Percentiles rank a stretch among this genome's conserved stretches.
These are phyloP conservation scores for Drosophila sproati DNA, from an alignment of 1,140 invertebrate genomes.

Conservation along the genomic window DNA sequence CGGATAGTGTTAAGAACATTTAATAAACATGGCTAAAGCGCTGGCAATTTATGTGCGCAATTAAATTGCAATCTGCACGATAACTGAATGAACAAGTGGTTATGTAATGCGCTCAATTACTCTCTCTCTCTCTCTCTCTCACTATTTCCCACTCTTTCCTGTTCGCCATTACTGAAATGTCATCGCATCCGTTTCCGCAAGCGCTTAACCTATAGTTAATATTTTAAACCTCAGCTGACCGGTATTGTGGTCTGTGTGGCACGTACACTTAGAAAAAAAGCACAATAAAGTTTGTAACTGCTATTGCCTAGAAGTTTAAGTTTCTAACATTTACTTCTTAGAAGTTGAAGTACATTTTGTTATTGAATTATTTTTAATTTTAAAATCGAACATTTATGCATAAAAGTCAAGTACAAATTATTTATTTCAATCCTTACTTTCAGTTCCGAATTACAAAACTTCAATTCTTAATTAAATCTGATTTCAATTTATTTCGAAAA, in stretches of 20 bases:
- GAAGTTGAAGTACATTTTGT: no score
- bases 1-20: background rate
- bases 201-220: conserved; percentile 53
- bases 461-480: background rate
- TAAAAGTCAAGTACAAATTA: no score
- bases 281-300: no score
- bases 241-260: conserved; percentile 9
- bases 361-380: no score
- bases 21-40: conserved; percentile 41
- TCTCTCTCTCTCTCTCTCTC: background rate
- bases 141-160: background rate
- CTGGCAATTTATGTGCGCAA: conserved; percentile 58
- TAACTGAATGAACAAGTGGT: conserved; percentile 49
- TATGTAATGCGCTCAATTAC: no score
- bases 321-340: no score
- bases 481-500: background rate
- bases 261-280: background rate
- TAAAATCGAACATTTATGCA: no score
- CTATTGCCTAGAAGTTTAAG: no score
- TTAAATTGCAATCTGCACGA: conserved; percentile 66
- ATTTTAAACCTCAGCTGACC: conserved; percentile 32
- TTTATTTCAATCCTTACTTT: no score
- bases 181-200: conserved; percentile 37
- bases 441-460: no score
- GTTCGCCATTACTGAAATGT: conserved; percentile 2